Conservation (phyloP, 2,113 vertebrate genomes). For the Seriola aureovittata region DNA sequence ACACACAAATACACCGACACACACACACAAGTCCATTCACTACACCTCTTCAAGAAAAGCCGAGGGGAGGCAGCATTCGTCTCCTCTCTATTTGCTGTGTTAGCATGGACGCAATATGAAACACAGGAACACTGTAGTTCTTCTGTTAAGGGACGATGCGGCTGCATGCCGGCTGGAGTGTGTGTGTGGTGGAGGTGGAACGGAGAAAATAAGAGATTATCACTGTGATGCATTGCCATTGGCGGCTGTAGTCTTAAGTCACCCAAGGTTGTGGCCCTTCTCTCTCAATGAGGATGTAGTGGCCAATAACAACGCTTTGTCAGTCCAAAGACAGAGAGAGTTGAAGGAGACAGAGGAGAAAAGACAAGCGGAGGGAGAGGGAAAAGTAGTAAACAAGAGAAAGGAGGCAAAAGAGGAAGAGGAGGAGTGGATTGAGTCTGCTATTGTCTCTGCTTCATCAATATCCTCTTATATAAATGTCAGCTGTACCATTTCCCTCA, state of each 20-base stretch:
- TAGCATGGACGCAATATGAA: slow-evolving; percentile 73
- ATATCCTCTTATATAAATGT: slow-evolving; percentile 99
- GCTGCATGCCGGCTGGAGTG: slow-evolving; percentile 43
- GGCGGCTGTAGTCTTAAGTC: slow-evolving; percentile 69
- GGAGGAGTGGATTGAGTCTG: slow-evolving; percentile 91
- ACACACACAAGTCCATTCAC: slow-evolving; percentile 66
- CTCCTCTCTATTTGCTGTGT: slow-evolving; percentile 78
- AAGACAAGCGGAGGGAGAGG: slow-evolving; percentile 66
- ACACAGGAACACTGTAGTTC: slow-evolving; percentile 60
- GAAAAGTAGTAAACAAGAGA: slow-evolving; percentile 78
- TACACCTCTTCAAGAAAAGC: slow-evolving; percentile 71
- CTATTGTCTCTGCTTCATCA: slow-evolving; percentile 99
- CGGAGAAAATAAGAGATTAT: slow-evolving; percentile 74
- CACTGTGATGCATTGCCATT: slow-evolving; percentile 80
- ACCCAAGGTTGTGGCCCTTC: slow-evolving; percentile 80
- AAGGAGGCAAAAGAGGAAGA: slow-evolving; percentile 66
- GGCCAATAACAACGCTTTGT: slow-evolving; percentile 75
- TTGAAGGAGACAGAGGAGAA: slow-evolving; percentile 63
- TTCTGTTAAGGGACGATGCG: slow-evolving; percentile 54
- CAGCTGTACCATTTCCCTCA: slow-evolving; percentile 99
- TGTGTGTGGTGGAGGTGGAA: slow-evolving; percentile 30
- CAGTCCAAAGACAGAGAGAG: slow-evolving; percentile 73
- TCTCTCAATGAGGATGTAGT: slow-evolving; percentile 80
- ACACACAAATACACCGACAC: slow-evolving; percentile 48
- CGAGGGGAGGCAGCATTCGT: slow-evolving; percentile 74